Conservation (phyloP, 30 jellyfish, hydroid and myxozoan genomes). For the Calvadosia cruxmelitensis region DNA sequence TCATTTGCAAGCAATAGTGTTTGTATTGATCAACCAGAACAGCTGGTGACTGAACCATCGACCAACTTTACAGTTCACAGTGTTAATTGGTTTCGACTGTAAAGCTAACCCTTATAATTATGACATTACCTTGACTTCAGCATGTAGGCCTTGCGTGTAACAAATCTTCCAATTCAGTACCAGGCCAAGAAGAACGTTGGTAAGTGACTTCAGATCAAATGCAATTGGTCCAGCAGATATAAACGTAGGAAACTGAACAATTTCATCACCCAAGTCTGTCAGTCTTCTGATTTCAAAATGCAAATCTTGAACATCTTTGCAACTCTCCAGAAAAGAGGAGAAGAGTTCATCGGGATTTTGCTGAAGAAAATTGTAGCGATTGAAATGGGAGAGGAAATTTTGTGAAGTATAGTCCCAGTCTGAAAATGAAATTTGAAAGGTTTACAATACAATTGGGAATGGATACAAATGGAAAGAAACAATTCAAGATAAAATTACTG, state of each 20-base stretch:
- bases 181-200: slow-evolving; percentile 53
- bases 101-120: too few species aligned
- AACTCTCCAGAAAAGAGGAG: not conserved
- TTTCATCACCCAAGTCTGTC: not conserved
- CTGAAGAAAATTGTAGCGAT: not conserved
- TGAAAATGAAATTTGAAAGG: too few species aligned
- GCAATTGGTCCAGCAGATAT: slow-evolving; percentile 29
- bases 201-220: slow-evolving; percentile 40
- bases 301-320: not conserved
- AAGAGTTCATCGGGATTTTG: not conserved
- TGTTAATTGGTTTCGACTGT: too few species aligned
- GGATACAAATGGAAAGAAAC: too few species aligned
- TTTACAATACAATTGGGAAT: too few species aligned
- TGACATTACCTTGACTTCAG: slow-evolving; percentile 59
- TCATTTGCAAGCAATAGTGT: too few species aligned
- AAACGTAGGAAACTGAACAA: not conserved
- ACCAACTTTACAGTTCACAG: too few species aligned
- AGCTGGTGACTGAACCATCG: too few species aligned
- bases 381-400: not conserved
- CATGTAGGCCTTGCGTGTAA: slow-evolving; percentile 53
- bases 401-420: not conserved
- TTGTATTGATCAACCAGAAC: too few species aligned
- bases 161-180: slow-evolving; percentile 73
- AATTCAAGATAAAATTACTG: too few species aligned
- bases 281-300: not conserved